phyloP scores from a whole-genome alignment of 1,140 invertebrate genomes.

The Palaemon carinicauda region DNA sequence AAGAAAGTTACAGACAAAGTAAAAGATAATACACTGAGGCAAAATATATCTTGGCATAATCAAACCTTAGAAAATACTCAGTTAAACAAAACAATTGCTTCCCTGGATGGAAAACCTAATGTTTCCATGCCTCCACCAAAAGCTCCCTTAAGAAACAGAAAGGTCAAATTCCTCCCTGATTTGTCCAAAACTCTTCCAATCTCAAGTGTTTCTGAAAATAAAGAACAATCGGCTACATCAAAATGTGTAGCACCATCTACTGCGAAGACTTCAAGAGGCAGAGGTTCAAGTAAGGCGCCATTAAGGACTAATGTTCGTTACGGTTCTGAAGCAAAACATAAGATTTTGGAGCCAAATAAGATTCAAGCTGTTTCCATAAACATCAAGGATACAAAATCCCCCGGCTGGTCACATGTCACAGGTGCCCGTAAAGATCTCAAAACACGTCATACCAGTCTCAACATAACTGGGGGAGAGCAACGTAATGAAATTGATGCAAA shows the following conservation, averaged over 20 bases:
- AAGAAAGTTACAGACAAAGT: neutral
- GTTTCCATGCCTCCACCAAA: slow-evolving; percentile 24
- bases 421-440: slow-evolving; percentile 32
- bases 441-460: neutral
- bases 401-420: slow-evolving; percentile 42
- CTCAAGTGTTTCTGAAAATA: neutral
- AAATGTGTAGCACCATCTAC: neutral
- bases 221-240: neutral
- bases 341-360: slow-evolving; percentile 2
- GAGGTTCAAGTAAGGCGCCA: neutral
- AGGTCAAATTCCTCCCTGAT: slow-evolving; percentile 1
- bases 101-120: neutral
- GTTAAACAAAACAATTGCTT: neutral
- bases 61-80: slow-evolving; percentile 29
- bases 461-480: slow-evolving; percentile 35
- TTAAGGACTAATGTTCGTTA: neutral
- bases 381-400: slow-evolving; percentile 30
- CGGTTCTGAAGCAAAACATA: neutral
- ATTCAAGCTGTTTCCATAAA: neutral
- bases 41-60: slow-evolving; percentile 11
- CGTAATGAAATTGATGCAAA: neutral
- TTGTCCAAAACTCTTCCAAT: neutral
- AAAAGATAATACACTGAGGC: neutral
- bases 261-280: neutral
- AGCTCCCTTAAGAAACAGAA: neutral